These are phyloP conservation scores for Yponomeuta cagnagella DNA, from an alignment of 2,888 invertebrate species.

Conservation along the genomic window DNA sequence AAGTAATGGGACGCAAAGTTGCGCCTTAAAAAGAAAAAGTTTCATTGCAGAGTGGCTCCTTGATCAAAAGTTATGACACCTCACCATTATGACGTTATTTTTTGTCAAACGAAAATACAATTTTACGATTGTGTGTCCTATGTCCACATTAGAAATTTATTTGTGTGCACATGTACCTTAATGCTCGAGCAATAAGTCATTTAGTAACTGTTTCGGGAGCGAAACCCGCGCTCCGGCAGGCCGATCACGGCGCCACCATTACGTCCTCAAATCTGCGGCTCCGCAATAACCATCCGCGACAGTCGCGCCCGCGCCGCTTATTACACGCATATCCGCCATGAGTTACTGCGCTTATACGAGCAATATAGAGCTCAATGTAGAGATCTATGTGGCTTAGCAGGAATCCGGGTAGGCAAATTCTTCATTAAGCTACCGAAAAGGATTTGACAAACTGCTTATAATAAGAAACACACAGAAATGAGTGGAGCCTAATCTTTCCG, in stretches of 20 bases:
- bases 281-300: not conserved
- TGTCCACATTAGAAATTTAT: too few species aligned
- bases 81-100: too few species aligned
- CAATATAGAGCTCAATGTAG: too few species aligned
- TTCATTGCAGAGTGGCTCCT: too few species aligned
- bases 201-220: not conserved
- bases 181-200: not conserved
- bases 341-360: too few species aligned
- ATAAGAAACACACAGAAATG: not conserved
- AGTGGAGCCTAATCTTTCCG: not conserved
- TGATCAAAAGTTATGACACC: too few species aligned
- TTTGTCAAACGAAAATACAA: too few species aligned
- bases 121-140: too few species aligned
- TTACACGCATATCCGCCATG: not conserved
- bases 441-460: not conserved
- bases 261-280: conserved; percentile 1
- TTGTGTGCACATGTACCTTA: not conserved
- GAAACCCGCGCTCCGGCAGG: not conserved
- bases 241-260: not conserved
- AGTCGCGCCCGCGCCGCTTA: not conserved
- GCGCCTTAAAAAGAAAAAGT: not conserved
- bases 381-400: too few species aligned
- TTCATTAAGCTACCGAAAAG: not conserved
- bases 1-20: not conserved
- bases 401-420: not conserved